phyloP scores from a whole-genome alignment of 2,797 vertebrate species.

The Falco berigora region DNA sequence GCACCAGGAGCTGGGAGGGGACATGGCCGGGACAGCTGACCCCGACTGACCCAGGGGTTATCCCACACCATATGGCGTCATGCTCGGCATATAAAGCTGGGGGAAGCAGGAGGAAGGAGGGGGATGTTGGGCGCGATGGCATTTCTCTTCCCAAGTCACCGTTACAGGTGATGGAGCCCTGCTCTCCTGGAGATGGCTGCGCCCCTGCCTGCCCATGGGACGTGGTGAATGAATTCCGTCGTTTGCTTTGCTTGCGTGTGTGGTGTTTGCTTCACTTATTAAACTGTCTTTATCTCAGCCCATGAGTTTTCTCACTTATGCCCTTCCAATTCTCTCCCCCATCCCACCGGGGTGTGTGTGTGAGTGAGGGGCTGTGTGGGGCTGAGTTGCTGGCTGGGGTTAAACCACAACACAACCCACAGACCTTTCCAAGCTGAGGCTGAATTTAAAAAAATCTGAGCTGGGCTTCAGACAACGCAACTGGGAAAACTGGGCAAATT shows the following conservation, averaged over 20 bases:
- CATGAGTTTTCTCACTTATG: no score
- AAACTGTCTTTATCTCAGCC: no score
- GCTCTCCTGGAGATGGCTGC: not conserved
- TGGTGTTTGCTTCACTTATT: no score
- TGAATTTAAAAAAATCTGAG: not conserved
- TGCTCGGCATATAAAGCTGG: not conserved
- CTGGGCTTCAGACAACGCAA: not conserved
- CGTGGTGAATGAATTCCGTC: no score
- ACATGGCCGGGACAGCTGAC: not conserved
- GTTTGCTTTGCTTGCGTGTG: no score
- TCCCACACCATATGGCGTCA: fast-evolving
- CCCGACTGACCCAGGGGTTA: not conserved
- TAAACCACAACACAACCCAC: not conserved
- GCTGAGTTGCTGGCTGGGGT: no score
- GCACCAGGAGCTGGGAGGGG: not conserved
- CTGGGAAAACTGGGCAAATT: not conserved
- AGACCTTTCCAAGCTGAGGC: not conserved
- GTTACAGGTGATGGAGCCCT: fast-evolving
- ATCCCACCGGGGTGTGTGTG: no score
- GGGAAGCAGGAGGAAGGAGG: no score
- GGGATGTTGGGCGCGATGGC: not conserved
- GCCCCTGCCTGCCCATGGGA: no score
- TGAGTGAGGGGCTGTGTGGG: no score
- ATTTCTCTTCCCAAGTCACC: not conserved
- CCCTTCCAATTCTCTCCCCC: no score